Percentiles rank a stretch among this genome's conserved stretches.
Conservation (phyloP, 2,888 invertebrate genomes). For the Drosophila subsilvestris region DNA sequence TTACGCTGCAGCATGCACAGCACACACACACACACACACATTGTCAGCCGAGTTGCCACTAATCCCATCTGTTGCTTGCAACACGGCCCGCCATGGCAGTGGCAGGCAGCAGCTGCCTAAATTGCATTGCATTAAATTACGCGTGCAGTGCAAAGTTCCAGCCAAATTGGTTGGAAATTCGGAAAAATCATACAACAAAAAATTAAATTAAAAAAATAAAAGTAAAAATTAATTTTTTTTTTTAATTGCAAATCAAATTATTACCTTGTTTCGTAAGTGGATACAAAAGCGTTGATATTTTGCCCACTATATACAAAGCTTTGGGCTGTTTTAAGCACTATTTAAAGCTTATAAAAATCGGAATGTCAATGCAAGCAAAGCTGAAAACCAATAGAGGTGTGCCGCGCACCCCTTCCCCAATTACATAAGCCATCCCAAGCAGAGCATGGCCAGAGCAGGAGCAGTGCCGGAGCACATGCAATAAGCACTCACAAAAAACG, state of each 20-base stretch:
- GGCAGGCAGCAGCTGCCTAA: constrained; percentile 22
- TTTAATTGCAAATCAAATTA: too few species aligned
- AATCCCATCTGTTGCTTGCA: constrained; percentile 28
- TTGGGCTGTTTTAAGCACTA: background rate
- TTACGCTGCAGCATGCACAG: constrained; percentile 27
- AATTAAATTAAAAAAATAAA: too few species aligned
- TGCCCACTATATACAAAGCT: too few species aligned
- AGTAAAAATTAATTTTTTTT: too few species aligned
- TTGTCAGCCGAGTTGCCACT: constrained; percentile 20
- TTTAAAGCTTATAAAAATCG: constrained; percentile 12
- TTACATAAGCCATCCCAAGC: constrained; percentile 19
- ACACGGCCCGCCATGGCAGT: background rate
- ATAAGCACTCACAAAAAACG: constrained; percentile 33
- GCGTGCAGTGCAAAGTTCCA: constrained; percentile 11
- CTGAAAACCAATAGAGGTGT: background rate
- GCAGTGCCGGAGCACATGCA: constrained; percentile 5
- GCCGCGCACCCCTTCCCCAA: background rate
- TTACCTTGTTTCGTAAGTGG: too few species aligned
- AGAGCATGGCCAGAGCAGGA: too few species aligned
- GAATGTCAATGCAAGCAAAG: constrained; percentile 6
- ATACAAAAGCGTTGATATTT: too few species aligned
- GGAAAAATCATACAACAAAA: too few species aligned
- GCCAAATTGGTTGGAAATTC: background rate
- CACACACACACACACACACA: background rate
- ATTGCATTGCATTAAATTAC: constrained; percentile 59